Conservation (phyloP, 2,113 vertebrate species). For the Chrysemys picta region DNA sequence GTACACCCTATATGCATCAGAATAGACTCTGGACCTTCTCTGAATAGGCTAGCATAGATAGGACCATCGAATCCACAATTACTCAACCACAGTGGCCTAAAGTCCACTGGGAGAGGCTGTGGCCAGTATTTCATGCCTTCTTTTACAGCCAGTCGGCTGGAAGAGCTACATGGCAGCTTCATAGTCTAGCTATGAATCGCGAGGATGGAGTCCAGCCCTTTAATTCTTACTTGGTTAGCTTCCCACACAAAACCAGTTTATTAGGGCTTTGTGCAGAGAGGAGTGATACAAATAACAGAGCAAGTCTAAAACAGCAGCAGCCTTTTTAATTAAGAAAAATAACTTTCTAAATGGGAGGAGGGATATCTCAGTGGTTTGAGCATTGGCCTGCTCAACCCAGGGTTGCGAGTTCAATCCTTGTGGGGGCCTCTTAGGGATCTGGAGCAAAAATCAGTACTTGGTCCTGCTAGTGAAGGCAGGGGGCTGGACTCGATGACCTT, state of each 20-base stretch:
- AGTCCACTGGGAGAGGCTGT: not conserved
- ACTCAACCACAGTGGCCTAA: not conserved
- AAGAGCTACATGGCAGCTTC: not conserved
- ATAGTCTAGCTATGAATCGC: not conserved
- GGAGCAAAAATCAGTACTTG: too few species aligned
- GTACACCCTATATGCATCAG: not conserved
- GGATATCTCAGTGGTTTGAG: too few species aligned
- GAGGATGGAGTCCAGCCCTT: not conserved
- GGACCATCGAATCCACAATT: not conserved
- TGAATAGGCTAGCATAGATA: not conserved
- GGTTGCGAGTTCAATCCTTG: too few species aligned
- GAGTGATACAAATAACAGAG: not conserved
- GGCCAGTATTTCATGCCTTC: not conserved
- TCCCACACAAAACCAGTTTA: constrained; percentile 41
- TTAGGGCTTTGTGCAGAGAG: not conserved
- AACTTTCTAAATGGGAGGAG: not conserved
- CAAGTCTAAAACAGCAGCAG: constrained; percentile 18
- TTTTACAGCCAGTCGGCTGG: not conserved
- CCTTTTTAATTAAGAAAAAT: not conserved
- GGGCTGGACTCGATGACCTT: too few species aligned
- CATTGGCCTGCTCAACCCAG: too few species aligned
- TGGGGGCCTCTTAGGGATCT: too few species aligned
- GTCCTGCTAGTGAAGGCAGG: too few species aligned
- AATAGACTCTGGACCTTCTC: not conserved
- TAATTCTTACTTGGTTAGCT: constrained; percentile 14